phyloP scores from a whole-genome alignment of 1,140 invertebrate species.

The Colletes gigas region DNA sequence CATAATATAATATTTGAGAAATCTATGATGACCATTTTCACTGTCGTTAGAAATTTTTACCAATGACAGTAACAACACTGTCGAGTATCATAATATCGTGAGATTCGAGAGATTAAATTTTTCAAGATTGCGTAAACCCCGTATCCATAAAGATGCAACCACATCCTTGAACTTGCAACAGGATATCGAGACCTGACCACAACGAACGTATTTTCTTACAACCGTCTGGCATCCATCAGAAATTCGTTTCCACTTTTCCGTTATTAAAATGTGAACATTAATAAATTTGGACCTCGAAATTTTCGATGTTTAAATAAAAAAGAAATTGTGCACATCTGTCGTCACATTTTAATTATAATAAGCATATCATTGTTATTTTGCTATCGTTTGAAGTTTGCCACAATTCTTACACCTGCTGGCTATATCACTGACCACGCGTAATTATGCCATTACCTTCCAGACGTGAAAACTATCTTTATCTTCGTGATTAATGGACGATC shows the following conservation, averaged over 20 bases:
- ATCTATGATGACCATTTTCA: neutral
- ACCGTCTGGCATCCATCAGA: neutral
- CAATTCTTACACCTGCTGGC: neutral
- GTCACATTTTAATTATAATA: neutral
- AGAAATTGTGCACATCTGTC: neutral
- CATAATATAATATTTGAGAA: neutral
- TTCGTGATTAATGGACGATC: neutral
- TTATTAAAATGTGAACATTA: neutral
- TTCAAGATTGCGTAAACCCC: conserved; percentile 28
- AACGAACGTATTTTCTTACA: conserved; percentile 18
- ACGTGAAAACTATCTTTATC: neutral
- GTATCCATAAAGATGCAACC: conserved; percentile 57
- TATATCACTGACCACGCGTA: neutral
- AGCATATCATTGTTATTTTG: neutral
- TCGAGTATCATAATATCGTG: neutral
- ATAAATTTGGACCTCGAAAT: too few species aligned
- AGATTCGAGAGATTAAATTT: neutral
- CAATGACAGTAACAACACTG: neutral
- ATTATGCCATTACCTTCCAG: neutral
- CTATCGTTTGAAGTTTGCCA: neutral
- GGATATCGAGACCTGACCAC: conserved; percentile 57
- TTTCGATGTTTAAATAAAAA: too few species aligned
- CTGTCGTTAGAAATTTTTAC: neutral
- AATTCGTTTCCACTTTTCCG: neutral
- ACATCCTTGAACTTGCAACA: conserved; percentile 67